phyloP scores from a whole-genome alignment of 2,113 vertebrate genomes.

The Elgaria multicarinata region DNA sequence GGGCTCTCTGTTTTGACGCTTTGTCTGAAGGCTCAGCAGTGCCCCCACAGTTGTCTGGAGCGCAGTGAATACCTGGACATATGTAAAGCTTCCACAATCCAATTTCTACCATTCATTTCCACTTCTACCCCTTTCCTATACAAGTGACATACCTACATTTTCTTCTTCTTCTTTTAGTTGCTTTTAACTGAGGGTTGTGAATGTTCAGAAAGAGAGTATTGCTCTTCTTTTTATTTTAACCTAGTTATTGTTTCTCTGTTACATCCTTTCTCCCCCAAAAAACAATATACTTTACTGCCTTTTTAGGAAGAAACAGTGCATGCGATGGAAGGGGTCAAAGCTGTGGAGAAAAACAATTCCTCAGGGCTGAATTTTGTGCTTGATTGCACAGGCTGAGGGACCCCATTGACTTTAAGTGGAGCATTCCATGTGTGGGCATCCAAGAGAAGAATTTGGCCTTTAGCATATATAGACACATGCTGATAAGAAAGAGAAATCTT shows the following conservation, averaged over 20 bases:
- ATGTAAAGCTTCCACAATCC: not conserved
- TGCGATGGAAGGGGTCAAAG: not conserved
- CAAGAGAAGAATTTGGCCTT: slow-evolving; percentile 25
- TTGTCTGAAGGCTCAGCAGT: not conserved
- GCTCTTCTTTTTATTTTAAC: slow-evolving; percentile 32
- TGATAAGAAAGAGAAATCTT: not conserved
- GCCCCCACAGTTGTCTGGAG: not conserved
- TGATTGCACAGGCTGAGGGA: not conserved
- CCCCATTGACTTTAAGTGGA: slow-evolving; percentile 16
- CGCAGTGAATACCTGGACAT: not conserved
- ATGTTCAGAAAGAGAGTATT: not conserved
- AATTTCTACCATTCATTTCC: not conserved
- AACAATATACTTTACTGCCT: slow-evolving; percentile 32
- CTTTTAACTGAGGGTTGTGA: slow-evolving; percentile 25
- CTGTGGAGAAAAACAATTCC: slow-evolving; percentile 3
- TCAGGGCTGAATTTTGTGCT: not conserved
- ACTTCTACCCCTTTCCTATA: not conserved
- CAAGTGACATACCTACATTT: not conserved
- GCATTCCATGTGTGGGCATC: not conserved
- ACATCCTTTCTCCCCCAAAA: not conserved
- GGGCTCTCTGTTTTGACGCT: not conserved
- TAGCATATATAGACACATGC: not conserved
- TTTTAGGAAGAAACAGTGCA: slow-evolving; percentile 9
- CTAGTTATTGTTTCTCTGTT: not conserved
- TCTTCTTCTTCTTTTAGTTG: not conserved